Conservation (phyloP, 2,797 vertebrate genomes). For the Avahi laniger region DNA sequence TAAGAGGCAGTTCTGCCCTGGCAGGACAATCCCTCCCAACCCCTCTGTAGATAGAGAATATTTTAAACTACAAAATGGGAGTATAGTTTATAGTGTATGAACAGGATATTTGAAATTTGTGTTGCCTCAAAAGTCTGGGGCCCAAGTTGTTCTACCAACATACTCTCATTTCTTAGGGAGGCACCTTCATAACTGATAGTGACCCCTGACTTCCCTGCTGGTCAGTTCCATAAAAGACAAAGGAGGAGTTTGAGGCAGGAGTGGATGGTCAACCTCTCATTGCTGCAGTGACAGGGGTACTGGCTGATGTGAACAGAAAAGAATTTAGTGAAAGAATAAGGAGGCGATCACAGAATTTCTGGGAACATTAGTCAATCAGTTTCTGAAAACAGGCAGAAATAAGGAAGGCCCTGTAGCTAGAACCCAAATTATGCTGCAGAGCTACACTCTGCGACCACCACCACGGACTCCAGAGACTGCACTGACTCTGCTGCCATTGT, state of each 20-base stretch:
- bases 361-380: background rate
- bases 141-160: background rate
- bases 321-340: background rate
- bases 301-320: background rate
- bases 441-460: fast-evolving
- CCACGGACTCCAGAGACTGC: background rate
- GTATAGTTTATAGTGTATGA: background rate
- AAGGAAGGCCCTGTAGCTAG: background rate
- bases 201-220: background rate
- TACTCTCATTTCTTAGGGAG: background rate
- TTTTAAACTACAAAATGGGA: background rate
- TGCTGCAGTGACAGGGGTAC: background rate
- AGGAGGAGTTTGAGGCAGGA: background rate
- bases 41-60: background rate
- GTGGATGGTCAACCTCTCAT: background rate
- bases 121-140: background rate
- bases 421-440: background rate
- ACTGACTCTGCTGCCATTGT: background rate
- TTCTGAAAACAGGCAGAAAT: background rate
- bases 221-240: background rate
- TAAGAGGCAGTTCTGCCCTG: background rate
- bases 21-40: background rate
- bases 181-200: background rate
- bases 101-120: background rate
- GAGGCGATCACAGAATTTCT: background rate